Percentiles rank a stretch among this genome's conserved stretches.
phyloP scores from a whole-genome alignment of 2,113 vertebrate genomes.

The Thunnus thynnus region DNA sequence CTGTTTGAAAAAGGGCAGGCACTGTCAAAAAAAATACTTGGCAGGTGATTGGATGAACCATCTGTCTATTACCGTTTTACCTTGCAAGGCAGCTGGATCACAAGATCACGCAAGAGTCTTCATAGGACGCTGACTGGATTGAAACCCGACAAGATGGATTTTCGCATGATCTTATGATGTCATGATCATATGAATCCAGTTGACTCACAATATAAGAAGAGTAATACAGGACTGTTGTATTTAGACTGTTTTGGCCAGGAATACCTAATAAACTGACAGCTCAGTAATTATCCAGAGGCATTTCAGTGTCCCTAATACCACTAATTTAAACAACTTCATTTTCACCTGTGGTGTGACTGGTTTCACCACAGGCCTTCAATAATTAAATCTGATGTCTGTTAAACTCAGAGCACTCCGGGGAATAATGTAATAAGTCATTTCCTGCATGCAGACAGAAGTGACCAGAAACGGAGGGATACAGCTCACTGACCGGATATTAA shows the following conservation, averaged over 20 bases:
- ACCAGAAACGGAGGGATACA: constrained; percentile 53
- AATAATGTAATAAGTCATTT: constrained; percentile 54
- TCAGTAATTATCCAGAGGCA: background rate
- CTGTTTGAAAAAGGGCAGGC: too few relatives aligned
- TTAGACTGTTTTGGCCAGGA: background rate
- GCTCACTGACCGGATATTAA: constrained; percentile 72
- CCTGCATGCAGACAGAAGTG: constrained; percentile 38
- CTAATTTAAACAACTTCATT: constrained; percentile 12
- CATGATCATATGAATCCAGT: too few relatives aligned
- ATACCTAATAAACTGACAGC: background rate
- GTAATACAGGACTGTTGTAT: background rate
- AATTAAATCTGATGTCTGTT: constrained; percentile 31
- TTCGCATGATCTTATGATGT: too few relatives aligned
- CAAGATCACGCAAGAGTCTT: too few relatives aligned
- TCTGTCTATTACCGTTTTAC: too few relatives aligned
- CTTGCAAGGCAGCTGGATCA: too few relatives aligned
- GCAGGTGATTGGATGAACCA: too few relatives aligned
- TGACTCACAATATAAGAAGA: too few relatives aligned
- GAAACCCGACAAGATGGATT: too few relatives aligned
- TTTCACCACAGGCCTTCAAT: constrained; percentile 17
- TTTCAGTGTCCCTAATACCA: background rate
- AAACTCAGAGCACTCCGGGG: constrained; percentile 28
- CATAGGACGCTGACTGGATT: too few relatives aligned
- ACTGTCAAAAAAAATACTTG: too few relatives aligned
- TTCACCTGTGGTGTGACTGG: background rate